Base-by-base conservation (phyloP, 2,888 invertebrate genomes). In the Orchesellides sinensis region DNA sequence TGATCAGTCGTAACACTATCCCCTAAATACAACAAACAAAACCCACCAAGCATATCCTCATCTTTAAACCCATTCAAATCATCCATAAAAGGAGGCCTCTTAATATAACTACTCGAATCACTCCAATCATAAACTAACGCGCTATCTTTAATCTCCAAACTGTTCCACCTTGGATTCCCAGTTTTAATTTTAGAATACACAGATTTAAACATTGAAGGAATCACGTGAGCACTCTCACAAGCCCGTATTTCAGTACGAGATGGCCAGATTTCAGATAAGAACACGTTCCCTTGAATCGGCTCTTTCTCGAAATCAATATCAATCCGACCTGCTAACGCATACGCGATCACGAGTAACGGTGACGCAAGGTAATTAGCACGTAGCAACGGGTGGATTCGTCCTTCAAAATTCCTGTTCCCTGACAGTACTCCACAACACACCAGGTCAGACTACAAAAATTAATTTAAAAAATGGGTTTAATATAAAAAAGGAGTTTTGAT, bases 1-100 rank as follows among this genome's bases (percentile, higher is more conserved):
- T 99, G 99, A 91, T 99, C 99, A 0, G 99, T 99, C 29, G 99
- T 99, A 6, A 99, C 98, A 0, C 98, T 98, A 90, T 99, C 99
- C 0, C 97, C 97, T 83, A 99, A 92, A 89, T 95, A 93, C 0
- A 99, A 92, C 25, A 99, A 91, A 47, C 95, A 96, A 0, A 98
- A 82, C n/a, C 35, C 49, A 1, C 12, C 98, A 69, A 86, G 81
- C 0, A 83, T 56, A 5, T 79, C 40, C 4, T 45, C 23, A 10
- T 54, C 27, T 10, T 40, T n/a, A n/a, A 25, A n/a, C 17, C 25
- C 35, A 17, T 8, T 14, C 17, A 25, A 65, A 73, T 35, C 92
- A 54, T 96, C 95, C 90, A 99, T 99, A 92, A 98, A 99, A 0
- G 99, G 99, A 0, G 99, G 99, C 85, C 92, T 93, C 91, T 98